These are phyloP conservation scores for Denticeps clupeoides DNA, from an alignment of 2,797 vertebrate species.

Conservation along the genomic window DNA sequence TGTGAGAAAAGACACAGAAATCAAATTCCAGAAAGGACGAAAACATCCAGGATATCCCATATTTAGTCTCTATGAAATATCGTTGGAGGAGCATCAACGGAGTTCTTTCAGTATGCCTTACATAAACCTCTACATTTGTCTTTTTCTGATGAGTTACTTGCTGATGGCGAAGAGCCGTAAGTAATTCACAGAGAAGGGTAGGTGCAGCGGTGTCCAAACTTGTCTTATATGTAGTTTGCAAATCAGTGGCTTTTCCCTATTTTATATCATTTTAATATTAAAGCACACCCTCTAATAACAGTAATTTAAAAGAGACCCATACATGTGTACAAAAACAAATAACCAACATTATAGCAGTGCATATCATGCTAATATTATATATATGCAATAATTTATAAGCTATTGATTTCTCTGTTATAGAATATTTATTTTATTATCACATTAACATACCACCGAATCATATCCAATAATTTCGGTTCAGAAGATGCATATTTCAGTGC, in stretches of 20 bases:
- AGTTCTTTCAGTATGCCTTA: constrained; percentile 97
- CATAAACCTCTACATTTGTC: constrained; percentile 78
- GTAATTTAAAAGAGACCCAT: constrained; percentile 25
- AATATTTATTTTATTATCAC: constrained; percentile 29
- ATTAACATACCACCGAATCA: constrained; percentile 24
- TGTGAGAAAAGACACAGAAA: constrained; percentile 38
- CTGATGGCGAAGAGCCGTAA: constrained; percentile 34
- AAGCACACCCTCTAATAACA: constrained; percentile 49
- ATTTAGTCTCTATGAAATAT: constrained; percentile 63
- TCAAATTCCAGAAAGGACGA: constrained; percentile 55
- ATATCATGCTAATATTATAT: constrained; percentile 42
- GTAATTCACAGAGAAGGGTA: constrained; percentile 71
- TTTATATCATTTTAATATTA: constrained; percentile 44
- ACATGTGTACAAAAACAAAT: constrained; percentile 27
- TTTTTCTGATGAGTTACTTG: constrained; percentile 77
- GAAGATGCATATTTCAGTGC: constrained; percentile 29
- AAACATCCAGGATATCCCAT: constrained; percentile 73
- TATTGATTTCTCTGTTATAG: constrained; percentile 35
- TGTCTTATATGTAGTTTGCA: constrained; percentile 69
- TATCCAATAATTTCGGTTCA: constrained; percentile 29
- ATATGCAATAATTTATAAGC: constrained; percentile 42
- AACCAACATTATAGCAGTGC: constrained; percentile 23
- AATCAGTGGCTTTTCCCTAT: constrained; percentile 57
- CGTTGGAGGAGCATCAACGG: constrained; percentile 69
- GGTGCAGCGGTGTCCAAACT: constrained; percentile 73